Conservation (phyloP, 2,113 vertebrate genomes). For the Varanus salvator region DNA sequence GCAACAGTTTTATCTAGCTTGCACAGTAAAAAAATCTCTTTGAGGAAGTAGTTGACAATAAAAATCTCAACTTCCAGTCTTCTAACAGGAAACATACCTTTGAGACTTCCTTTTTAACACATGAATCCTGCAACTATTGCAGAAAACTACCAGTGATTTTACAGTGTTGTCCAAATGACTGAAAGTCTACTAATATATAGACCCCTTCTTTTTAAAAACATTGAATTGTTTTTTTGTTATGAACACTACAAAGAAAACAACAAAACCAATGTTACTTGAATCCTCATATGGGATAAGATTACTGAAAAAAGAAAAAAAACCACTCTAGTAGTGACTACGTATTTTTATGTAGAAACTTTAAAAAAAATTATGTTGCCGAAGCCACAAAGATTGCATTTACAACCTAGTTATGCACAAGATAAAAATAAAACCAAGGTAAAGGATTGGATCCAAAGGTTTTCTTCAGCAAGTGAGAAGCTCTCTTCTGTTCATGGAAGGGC, state of each 20-base stretch:
- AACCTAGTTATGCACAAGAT: neutral
- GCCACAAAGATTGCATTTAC: too few species aligned
- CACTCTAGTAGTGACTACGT: neutral
- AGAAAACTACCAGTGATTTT: neutral
- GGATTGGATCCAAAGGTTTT: neutral
- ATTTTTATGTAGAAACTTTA: too few species aligned
- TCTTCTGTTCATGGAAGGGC: neutral
- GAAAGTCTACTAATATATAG: conserved; percentile 6
- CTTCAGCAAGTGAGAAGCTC: neutral
- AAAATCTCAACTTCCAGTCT: neutral
- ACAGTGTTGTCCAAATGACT: neutral
- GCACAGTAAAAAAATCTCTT: neutral
- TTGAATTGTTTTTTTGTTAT: neutral
- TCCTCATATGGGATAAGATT: neutral
- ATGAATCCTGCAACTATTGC: neutral
- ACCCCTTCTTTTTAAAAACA: neutral
- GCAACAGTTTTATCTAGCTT: conserved; percentile 5
- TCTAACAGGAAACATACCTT: conserved; percentile 13
- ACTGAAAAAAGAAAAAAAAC: neutral
- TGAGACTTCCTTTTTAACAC: conserved; percentile 19
- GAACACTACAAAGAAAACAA: neutral
- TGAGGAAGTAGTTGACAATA: conserved; percentile 18
- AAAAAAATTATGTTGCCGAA: too few species aligned
- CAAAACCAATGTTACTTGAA: neutral
- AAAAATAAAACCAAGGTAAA: neutral